These are phyloP conservation scores for Cerastis leucographa DNA, from an alignment of 2,888 invertebrate species.

Conservation along the genomic window DNA sequence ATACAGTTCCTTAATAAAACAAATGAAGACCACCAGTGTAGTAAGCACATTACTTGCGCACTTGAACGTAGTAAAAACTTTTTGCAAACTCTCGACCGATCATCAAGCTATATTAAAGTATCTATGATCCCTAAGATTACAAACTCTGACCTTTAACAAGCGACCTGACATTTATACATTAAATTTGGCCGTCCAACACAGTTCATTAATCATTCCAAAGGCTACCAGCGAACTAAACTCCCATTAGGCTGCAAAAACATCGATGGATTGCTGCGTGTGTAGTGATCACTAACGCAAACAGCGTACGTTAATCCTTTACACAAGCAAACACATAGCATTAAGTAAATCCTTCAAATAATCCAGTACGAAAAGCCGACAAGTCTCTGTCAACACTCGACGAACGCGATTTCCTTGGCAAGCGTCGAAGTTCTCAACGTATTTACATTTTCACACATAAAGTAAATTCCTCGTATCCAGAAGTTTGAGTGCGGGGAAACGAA, in stretches of 20 bases:
- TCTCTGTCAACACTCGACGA: conserved; percentile 86
- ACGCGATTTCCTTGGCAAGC: conserved; percentile 85
- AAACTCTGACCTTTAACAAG: conserved; percentile 70
- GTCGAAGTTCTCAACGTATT: conserved; percentile 85
- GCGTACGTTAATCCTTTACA: conserved; percentile 81
- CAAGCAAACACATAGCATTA: conserved; percentile 86
- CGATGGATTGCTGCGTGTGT: conserved; percentile 74
- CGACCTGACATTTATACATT: conserved; percentile 74
- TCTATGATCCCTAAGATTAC: conserved; percentile 65
- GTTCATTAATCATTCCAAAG: conserved; percentile 75
- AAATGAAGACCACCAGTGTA: conserved; percentile 3
- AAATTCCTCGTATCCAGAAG: conserved; percentile 85
- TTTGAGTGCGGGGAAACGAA: conserved; percentile 84
- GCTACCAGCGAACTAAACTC: conserved; percentile 67
- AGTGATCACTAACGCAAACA: conserved; percentile 82
- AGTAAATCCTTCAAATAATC: conserved; percentile 89
- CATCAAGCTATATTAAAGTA: conserved; percentile 66
- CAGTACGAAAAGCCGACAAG: conserved; percentile 86
- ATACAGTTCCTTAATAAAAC: conserved; percentile 17
- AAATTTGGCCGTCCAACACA: conserved; percentile 70
- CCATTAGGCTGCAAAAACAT: conserved; percentile 80
- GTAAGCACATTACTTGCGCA: neutral
- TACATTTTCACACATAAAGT: conserved; percentile 89
- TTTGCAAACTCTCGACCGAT: conserved; percentile 62
- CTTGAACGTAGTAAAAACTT: conserved; percentile 28